Conservation (phyloP, 92 coral and sea anemone species). For the Paragorgia papillata region DNA sequence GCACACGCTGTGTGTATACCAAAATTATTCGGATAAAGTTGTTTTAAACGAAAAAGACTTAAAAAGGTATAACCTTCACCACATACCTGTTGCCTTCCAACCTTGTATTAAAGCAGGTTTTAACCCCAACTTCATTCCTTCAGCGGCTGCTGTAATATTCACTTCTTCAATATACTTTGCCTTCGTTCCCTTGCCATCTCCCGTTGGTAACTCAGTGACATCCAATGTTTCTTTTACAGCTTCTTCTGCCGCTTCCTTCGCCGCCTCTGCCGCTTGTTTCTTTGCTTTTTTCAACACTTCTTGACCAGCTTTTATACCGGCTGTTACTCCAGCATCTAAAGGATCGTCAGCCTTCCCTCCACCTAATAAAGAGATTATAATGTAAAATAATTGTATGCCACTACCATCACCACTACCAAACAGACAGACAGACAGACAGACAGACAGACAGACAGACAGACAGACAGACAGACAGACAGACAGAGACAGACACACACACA, state of each 20-base stretch:
- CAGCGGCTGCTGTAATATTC: slow-evolving; percentile 5
- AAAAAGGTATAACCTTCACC: too few relatives aligned
- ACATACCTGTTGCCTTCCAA: slow-evolving; percentile 25
- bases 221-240: slow-evolving; percentile 24
- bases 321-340: slow-evolving; percentile 76
- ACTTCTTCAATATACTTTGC: slow-evolving; percentile 32
- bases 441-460: too few relatives aligned
- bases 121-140: slow-evolving; percentile 13
- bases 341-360: slow-evolving; percentile 19
- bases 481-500: neutral
- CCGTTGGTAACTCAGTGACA: slow-evolving; percentile 22
- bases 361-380: neutral
- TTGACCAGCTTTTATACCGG: slow-evolving; percentile 82
- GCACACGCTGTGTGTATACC: too few relatives aligned
- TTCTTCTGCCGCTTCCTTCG: slow-evolving; percentile 39
- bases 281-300: slow-evolving; percentile 79
- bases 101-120: slow-evolving; percentile 21
- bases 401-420: too few relatives aligned
- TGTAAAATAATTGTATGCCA: too few relatives aligned
- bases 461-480: neutral
- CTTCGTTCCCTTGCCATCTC: slow-evolving; percentile 17
- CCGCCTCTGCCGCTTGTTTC: slow-evolving; percentile 65
- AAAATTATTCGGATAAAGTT: too few relatives aligned
- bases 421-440: too few relatives aligned
- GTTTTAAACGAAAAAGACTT: too few relatives aligned